phyloP scores from a whole-genome alignment of 2,888 invertebrate species.

The Limnephilus lunatus region DNA sequence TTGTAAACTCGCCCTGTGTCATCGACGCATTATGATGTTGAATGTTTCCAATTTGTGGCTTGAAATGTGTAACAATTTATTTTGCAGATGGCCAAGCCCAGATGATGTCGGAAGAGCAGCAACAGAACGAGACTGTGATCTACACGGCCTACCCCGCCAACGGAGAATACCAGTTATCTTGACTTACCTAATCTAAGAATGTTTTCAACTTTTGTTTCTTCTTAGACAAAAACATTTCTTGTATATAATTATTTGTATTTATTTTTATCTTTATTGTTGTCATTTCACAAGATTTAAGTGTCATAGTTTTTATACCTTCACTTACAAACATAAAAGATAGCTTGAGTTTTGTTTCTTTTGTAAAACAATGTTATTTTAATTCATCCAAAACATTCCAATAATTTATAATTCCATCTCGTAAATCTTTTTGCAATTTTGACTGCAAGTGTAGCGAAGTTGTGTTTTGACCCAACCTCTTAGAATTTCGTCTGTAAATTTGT shows the following conservation, averaged over 20 bases:
- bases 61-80: neutral
- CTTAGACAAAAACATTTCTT: conserved; percentile 33
- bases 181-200: neutral
- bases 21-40: neutral
- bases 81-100: conserved; percentile 59
- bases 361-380: neutral
- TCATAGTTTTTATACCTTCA: conserved; percentile 9
- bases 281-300: conserved; percentile 9
- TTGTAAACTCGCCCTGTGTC: too few relatives aligned
- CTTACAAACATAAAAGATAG: neutral
- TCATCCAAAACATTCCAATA: neutral
- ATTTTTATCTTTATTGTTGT: conserved; percentile 19
- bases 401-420: neutral
- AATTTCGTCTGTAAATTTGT: too few relatives aligned
- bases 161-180: conserved; percentile 56
- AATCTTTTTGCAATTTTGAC: neutral
- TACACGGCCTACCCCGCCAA: conserved; percentile 72
- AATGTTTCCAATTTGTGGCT: neutral
- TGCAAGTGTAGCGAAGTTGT: too few relatives aligned
- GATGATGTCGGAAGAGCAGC: conserved; percentile 45
- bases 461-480: too few relatives aligned
- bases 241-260: conserved; percentile 31
- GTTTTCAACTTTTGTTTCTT: neutral
- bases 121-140: conserved; percentile 74
- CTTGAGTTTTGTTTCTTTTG: neutral